Evolutionary conservation across 2,797 vertebrate species (phyloP).

Genomic region (Lacerta agilis): DNA sequence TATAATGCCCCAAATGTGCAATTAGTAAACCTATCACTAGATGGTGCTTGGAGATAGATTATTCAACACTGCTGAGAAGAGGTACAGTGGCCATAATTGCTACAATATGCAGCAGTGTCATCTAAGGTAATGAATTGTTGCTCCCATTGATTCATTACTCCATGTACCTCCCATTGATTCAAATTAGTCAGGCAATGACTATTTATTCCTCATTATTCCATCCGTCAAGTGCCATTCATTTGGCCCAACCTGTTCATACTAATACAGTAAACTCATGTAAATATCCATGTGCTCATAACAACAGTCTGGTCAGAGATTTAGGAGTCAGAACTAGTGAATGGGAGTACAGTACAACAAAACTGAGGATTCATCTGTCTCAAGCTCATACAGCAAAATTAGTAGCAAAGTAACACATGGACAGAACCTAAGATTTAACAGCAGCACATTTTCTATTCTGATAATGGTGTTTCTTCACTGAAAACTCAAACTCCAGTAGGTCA

Average conservation of each 20-base stretch:
- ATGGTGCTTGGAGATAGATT: not conserved
- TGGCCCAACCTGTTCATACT: constrained; percentile 7
- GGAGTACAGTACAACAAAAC: not conserved
- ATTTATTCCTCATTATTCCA: constrained; percentile 8
- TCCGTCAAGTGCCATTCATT: not conserved
- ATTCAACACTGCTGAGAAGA: not conserved
- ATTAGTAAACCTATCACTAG: not conserved
- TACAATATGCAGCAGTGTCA: not conserved
- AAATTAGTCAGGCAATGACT: constrained; percentile 4
- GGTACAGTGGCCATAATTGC: not conserved
- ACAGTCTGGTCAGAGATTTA: not conserved
- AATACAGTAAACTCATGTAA: constrained; percentile 8
- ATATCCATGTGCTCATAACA: not conserved
- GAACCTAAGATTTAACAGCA: not conserved
- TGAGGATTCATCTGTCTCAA: not conserved
- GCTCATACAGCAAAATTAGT: not conserved
- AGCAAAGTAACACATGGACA: not conserved
- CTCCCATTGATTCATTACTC: not conserved
- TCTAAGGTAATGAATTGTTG: not conserved
- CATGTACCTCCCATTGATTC: not conserved
- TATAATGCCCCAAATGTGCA: not conserved
- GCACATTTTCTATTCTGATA: not conserved
- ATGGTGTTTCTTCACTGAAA: not conserved
- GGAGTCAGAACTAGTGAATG: not conserved
- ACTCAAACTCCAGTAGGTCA: not conserved